Evolutionary conservation across 2,113 vertebrate genomes (phyloP).

Genomic region (Hippolais icterina): DNA sequence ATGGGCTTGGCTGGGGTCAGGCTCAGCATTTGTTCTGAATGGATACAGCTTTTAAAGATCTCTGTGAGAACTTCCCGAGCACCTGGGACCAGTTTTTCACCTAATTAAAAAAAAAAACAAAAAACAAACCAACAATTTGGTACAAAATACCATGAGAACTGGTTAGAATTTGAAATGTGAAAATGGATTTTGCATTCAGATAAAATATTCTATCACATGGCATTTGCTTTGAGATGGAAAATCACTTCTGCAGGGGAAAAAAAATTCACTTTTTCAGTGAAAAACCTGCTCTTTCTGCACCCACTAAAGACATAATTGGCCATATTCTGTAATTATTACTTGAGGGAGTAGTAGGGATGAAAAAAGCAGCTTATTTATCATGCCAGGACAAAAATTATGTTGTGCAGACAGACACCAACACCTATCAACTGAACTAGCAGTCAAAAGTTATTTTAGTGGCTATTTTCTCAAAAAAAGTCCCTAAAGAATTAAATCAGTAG

Average conservation of each 20-base stretch:
- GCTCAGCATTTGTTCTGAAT: conserved; percentile 93
- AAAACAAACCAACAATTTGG: too few species aligned
- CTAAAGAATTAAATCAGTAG: background rate
- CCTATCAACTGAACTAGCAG: fast-evolving
- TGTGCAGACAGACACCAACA: background rate
- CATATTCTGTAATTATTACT: background rate
- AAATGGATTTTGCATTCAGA: background rate
- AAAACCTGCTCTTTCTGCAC: background rate
- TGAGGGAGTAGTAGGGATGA: background rate
- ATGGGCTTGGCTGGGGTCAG: conserved; percentile 88
- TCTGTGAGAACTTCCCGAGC: conserved; percentile 92
- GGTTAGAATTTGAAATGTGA: background rate
- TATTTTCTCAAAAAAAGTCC: background rate
- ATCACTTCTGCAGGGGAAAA: background rate
- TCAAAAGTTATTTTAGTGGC: background rate
- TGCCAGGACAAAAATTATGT: background rate
- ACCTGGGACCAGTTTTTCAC: conserved; percentile 89
- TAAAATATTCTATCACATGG: background rate
- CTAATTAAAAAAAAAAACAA: conserved; percentile 51
- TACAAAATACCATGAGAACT: background rate
- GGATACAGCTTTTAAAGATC: conserved; percentile 94
- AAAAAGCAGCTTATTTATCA: background rate
- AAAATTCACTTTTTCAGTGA: background rate
- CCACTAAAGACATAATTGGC: background rate
- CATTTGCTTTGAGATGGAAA: background rate